These are phyloP conservation scores for Cotesia congregata DNA, from an alignment of 2,888 invertebrate genomes.

Conservation along the genomic window DNA sequence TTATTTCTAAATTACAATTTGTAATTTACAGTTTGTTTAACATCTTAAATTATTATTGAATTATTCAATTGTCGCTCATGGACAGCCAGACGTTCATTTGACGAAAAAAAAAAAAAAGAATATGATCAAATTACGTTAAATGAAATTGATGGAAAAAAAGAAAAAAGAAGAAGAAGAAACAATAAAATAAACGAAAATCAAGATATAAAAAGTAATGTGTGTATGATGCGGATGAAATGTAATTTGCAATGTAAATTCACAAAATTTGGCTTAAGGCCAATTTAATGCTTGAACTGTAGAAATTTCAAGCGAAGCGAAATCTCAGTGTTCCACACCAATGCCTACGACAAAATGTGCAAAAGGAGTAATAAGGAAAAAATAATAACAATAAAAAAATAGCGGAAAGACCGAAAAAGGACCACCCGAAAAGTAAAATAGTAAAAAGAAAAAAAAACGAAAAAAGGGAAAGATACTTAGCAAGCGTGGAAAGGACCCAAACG, in stretches of 20 bases:
- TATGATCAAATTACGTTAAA: neutral
- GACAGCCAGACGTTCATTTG: neutral
- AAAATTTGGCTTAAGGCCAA: constrained; percentile 33
- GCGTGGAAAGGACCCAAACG: neutral
- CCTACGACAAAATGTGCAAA: constrained; percentile 9
- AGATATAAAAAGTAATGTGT: constrained; percentile 16
- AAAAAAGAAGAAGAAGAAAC: constrained; percentile 6
- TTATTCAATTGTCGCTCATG: neutral
- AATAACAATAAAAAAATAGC: constrained; percentile 3
- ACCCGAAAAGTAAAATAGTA: neutral
- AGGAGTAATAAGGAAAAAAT: constrained; percentile 2
- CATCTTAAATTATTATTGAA: neutral
- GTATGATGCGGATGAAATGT: constrained; percentile 29
- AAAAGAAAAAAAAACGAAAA: neutral
- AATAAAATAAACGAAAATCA: constrained; percentile 13
- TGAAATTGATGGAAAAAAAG: too few species aligned
- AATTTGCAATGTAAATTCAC: constrained; percentile 35
- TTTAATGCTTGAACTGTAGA: constrained; percentile 33
- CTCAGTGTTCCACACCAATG: constrained; percentile 17
- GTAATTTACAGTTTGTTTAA: neutral
- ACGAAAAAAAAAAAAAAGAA: neutral
- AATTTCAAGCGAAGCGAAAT: constrained; percentile 27
- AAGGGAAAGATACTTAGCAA: neutral
- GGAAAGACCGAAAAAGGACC: neutral
- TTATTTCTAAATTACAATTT: neutral